Base-by-base conservation (phyloP, 2,797 vertebrate species). In the Rhynchonycteris naso region DNA sequence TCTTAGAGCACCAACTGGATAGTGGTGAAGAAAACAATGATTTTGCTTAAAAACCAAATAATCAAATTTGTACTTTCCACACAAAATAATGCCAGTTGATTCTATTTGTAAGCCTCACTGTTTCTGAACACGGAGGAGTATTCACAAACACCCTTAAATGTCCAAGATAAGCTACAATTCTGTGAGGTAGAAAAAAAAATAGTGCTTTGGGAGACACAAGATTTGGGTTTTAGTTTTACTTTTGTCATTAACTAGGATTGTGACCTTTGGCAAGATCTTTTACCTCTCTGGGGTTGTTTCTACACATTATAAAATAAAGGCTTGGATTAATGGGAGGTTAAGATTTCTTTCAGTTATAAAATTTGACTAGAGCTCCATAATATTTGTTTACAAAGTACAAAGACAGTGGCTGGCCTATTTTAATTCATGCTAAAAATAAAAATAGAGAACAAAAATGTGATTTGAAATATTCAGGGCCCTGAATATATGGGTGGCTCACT, bases 261-360 rank as follows among this genome's bases (percentile, higher is more conserved):
- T n/a, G 82, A 90, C 52, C 38, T 80, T 56, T 33, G 3, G 24
- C 38, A 81, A 87, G 52, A 28, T 14, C 68, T 85, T 66, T 84
- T 30, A 78, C 71, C 52, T 93, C 61, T 78, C 47, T 88, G 30
- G 47, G 50, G 43, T 9, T 38, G 16, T 66, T 86, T 65, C 81
- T 63, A 78, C 65, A 63, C 76, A 94, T 75, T 93, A 69, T 86
- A 76, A 93, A 95, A 71, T 26, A 12, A 93, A 43, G 35, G 35
- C 16, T 80, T 81, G 52, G 92, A n/a, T 81, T 81, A 47, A 47
- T 28, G 24, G 66, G 88, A 26, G 16, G 59, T 68, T 91, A 89
- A 72, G 47, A 76, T 59, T 94, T 90, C 75, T 90, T 93, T 88
- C 0, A 19, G 26, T 65, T 92, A 79, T 16, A 93, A 68, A 74